Evolutionary conservation across 2,113 vertebrate genomes (phyloP), one percentile per base, ranked within the genome.

Genomic region (Festucalex cinctus): DNA sequence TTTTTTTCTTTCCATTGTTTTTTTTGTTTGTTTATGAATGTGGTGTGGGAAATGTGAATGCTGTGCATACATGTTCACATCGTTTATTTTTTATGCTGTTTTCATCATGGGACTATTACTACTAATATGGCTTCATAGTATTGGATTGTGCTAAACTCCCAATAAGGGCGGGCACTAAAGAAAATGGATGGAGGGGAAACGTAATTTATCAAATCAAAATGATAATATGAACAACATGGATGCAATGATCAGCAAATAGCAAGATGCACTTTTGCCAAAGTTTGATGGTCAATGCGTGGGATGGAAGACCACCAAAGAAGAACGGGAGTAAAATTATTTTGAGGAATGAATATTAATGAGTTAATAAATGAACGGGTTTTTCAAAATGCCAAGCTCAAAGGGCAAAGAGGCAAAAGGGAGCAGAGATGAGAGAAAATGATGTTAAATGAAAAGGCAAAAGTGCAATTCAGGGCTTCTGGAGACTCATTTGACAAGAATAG

Each of bases 321-420:
- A 39, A 60, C 13, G 10, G 20, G 36, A n/a, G 20, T 13, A 22
- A n/a, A 14, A 60, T 62, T 41, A 26, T 62, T 43, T 43, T 41
- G 41, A 22, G 22, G 37, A 43, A 62, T 24, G 24, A 62, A 62
- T 43, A 62, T 62, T 41, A 14, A 62, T 26, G 39, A 26, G 37
- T 26, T 60, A 12, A 60, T 32, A 39, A 39, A 60, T 39, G n/a
- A n/a, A n/a, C n/a, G 19, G 36, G 36, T 1, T 39, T 62, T 43
- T 62, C 37, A 62, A 43, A 62, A 62, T 62, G 60, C 13, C 37
- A 62, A 16, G 60, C 60, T 43, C 37, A 62, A 62, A 62, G 60
- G 39, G 37, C 60, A 17, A 43, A 62, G 36, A 17, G 22, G 20
- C 37, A 62, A 61, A 61, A 43, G 60, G 60, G 37, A 16, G 17